Percentiles rank a stretch among this genome's conserved stretches.
phyloP scores from a whole-genome alignment of 2,797 vertebrate genomes.

The Prionace glauca region DNA sequence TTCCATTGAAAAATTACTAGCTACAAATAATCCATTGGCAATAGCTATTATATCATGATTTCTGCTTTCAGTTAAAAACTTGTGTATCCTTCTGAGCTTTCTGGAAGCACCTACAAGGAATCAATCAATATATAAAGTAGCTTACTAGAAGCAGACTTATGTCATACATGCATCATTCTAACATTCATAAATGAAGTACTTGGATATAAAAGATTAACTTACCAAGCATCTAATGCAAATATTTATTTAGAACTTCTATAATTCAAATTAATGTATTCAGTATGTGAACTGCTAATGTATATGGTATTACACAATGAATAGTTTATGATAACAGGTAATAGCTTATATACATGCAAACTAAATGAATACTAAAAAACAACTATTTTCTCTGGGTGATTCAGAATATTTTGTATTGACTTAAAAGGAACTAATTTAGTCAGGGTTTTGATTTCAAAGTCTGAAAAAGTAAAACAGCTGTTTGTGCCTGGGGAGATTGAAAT shows the following conservation, averaged over 20 bases:
- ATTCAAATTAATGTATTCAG: not conserved
- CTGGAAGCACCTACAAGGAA: conserved; percentile 73
- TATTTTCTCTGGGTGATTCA: not conserved
- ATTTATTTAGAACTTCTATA: not conserved
- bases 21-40: conserved; percentile 79
- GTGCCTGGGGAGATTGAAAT: not conserved
- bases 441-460: not conserved
- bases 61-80: conserved; percentile 74
- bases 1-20: conserved; percentile 69
- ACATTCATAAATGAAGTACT: not conserved
- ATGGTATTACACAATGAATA: not conserved
- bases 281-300: not conserved
- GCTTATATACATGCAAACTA: not conserved
- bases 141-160: not conserved
- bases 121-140: not conserved
- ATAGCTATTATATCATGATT: conserved; percentile 79
- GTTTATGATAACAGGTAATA: not conserved
- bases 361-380: not conserved
- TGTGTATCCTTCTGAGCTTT: conserved; percentile 84
- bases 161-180: not conserved
- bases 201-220: not conserved
- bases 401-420: not conserved
- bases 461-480: not conserved
- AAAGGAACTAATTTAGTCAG: not conserved
- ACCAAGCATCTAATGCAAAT: not conserved